Evolutionary conservation across 2,888 invertebrate species (phyloP), one percentile per base, ranked within the genome.

Genomic region (Eristalinus sepulchralis): DNA sequence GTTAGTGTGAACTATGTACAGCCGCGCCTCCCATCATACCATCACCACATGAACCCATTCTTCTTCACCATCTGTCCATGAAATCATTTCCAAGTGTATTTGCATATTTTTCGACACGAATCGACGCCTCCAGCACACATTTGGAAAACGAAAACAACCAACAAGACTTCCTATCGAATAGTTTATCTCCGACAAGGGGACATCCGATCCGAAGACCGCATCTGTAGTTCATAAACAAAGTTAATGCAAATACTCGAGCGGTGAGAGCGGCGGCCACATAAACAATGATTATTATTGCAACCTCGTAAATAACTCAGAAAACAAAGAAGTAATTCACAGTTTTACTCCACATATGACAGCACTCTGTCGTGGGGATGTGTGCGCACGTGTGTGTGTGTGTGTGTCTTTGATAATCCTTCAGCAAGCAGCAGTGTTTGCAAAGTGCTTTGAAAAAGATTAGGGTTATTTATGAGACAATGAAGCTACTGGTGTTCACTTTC

Each of bases 241-340:
- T 47, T 5, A 47, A 47, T 17, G n/a, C 6, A 47, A 47, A 47
- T 47, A 17, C 47, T 47, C 27, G 36, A 73, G 39, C 57, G 36
- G 17, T 27, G 5, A 27, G 27, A 27, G 27, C 27, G 5, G 34
- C 31, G 36, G 36, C 47, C 75, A 24, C 17, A 70, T 78, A 78
- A 78, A 78, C 27, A 62, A 53, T 63, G 57, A 55, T 64, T 77
- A 63, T 55, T 36, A 24, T 53, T 24, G 47, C 9, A 13, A 31
- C n/a, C 34, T 60, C 63, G 31, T 78, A 78, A 78, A 78, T 62
- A 70, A 70, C 78, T 78, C 78, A 78, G 36, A 76, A 39, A 20
- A 63, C 57, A 70, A 57, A 53, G 34, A 62, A 53, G 33, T 55
- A 27, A 68, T 68, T 77, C 62, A 62, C 77, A 62, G 63, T 17